Conservation (phyloP, 64 coral and sea anemone species). For the Pachyseris speciosa region DNA sequence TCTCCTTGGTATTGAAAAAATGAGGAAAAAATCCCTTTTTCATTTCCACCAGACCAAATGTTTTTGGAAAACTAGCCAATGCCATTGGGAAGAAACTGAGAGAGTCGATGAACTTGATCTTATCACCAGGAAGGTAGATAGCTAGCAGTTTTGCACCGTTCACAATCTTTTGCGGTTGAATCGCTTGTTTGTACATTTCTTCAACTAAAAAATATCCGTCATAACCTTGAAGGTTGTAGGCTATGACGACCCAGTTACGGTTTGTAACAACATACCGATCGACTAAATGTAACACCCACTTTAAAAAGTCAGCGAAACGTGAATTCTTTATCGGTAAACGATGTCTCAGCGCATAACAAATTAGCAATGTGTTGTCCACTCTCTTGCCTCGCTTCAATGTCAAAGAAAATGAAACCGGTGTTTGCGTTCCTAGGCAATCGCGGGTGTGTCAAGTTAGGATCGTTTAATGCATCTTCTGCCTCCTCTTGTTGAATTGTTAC, state of each 20-base stretch:
- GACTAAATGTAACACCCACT: not conserved
- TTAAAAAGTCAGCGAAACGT: not conserved
- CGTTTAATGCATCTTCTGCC: not conserved
- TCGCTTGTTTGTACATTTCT: not conserved
- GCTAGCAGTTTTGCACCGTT: not conserved
- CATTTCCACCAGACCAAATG: not conserved
- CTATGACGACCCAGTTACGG: not conserved
- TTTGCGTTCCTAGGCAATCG: not conserved
- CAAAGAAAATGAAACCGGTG: not conserved
- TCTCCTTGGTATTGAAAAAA: not conserved
- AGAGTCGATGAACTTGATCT: not conserved
- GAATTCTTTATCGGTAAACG: not conserved
- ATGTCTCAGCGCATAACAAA: not conserved
- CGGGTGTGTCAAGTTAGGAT: too few species aligned
- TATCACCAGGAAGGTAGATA: too few species aligned
- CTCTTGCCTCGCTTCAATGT: not conserved
- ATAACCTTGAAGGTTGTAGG: not conserved
- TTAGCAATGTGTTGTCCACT: not conserved
- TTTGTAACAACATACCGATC: not conserved
- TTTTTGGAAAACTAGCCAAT: not conserved
- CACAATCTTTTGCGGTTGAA: not conserved
- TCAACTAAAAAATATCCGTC: not conserved
- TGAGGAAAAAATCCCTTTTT: conserved; percentile 23
- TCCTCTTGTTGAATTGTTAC: too few species aligned
- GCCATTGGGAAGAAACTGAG: not conserved